phyloP scores from a whole-genome alignment of 2,113 vertebrate species.

The Typhlomys cinereus region DNA sequence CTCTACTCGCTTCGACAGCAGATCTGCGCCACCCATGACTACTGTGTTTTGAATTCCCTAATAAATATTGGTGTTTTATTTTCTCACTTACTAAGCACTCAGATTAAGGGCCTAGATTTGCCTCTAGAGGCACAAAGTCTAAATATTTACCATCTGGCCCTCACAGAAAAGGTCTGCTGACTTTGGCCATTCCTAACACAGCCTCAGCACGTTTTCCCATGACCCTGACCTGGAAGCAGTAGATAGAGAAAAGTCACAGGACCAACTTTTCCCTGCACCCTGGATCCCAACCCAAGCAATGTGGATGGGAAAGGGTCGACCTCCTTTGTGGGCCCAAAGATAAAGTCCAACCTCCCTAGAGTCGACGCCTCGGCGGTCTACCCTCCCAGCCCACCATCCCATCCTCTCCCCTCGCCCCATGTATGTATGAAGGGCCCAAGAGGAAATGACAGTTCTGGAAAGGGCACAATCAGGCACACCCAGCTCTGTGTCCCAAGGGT shows the following conservation, averaged over 20 bases:
- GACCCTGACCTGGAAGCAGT: neutral
- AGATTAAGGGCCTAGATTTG: neutral
- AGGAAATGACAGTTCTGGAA: conserved; percentile 7
- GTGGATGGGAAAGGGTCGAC: too few relatives aligned
- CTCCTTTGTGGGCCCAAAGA: neutral
- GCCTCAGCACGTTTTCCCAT: neutral
- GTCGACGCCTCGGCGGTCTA: accelerated
- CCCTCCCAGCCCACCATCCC: neutral
- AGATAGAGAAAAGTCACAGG: neutral
- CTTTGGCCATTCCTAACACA: neutral
- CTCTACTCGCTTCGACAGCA: neutral
- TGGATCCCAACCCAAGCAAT: neutral
- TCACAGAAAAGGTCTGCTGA: neutral
- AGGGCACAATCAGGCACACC: neutral
- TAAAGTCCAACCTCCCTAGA: neutral
- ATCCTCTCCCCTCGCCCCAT: neutral
- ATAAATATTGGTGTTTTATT: neutral
- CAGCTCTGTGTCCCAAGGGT: neutral
- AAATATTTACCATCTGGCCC: neutral
- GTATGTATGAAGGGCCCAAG: neutral
- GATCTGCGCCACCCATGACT: too few relatives aligned
- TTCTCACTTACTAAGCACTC: neutral
- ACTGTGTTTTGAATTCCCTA: neutral
- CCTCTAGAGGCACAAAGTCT: neutral
- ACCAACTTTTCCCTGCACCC: neutral